Evolutionary conservation across 2,888 invertebrate species (phyloP).

Genomic region (Rosalia funebris): DNA sequence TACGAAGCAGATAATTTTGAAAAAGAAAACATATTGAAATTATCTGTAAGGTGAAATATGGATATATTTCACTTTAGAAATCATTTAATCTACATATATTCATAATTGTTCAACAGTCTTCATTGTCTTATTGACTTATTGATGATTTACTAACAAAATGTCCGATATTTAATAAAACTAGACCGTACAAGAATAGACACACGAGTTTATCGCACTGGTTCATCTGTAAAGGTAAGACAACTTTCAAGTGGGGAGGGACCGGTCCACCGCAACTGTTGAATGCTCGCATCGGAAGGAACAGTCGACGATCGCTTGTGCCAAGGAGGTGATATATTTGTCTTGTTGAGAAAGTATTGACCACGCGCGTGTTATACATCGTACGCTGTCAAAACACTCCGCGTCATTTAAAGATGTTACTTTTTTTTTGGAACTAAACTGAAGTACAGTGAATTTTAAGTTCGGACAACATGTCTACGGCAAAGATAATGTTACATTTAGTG

Average conservation of each 20-base stretch:
- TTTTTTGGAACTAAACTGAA: neutral
- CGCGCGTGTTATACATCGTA: constrained; percentile 29
- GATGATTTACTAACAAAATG: too few species aligned
- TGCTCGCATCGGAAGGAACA: constrained; percentile 44
- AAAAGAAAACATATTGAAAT: too few species aligned
- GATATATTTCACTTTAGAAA: too few species aligned
- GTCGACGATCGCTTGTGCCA: constrained; percentile 44
- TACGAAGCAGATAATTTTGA: too few species aligned
- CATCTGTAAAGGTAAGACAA: constrained; percentile 37
- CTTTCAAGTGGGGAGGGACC: constrained; percentile 43
- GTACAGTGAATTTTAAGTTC: constrained; percentile 3
- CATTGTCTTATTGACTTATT: too few species aligned
- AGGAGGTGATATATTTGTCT: constrained; percentile 15
- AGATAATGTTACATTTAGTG: constrained; percentile 16
- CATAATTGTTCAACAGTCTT: too few species aligned
- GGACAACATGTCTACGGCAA: constrained; percentile 23
- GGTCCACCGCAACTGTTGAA: constrained; percentile 47
- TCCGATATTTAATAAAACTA: too few species aligned
- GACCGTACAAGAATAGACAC: too few species aligned
- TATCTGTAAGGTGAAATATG: too few species aligned
- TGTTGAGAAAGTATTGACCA: constrained; percentile 18
- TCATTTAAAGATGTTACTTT: neutral
- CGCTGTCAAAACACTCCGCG: constrained; percentile 13
- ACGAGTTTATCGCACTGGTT: constrained; percentile 22
- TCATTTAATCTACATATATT: too few species aligned